Percentiles rank a stretch among this genome's conserved stretches.
These are phyloP conservation scores for Sebastes oblongus DNA, from an alignment of 2,797 vertebrate genomes.

Conservation along the genomic window DNA sequence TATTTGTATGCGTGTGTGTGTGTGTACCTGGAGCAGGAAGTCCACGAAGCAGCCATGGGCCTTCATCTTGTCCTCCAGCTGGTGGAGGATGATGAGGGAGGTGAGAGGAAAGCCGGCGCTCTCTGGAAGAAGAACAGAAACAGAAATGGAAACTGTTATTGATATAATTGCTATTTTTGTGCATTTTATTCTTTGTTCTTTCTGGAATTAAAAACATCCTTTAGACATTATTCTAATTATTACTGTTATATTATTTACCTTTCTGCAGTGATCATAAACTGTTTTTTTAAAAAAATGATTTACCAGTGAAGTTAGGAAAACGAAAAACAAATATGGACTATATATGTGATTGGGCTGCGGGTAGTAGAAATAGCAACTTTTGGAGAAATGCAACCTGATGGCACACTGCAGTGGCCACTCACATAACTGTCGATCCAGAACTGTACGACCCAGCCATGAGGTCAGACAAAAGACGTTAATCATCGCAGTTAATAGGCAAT, in stretches of 20 bases:
- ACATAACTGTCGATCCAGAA: rapidly evolving
- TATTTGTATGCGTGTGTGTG: no score
- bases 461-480: no score
- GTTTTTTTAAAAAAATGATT: not conserved
- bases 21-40: slow-evolving; percentile 90
- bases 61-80: slow-evolving; percentile 97
- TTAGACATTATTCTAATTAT: not conserved
- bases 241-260: not conserved
- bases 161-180: not conserved
- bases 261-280: not conserved
- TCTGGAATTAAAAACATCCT: not conserved
- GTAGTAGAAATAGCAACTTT: no score
- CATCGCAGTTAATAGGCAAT: no score
- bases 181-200: not conserved
- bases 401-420: no score
- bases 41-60: slow-evolving; percentile 93
- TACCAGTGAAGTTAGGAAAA: not conserved
- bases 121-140: slow-evolving; percentile 76
- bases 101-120: slow-evolving; percentile 90
- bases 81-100: slow-evolving; percentile 95
- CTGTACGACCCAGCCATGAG: no score
- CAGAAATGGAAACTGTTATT: not conserved
- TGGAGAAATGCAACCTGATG: no score
- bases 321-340: not conserved
- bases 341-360: no score